Percentiles rank a stretch among this genome's conserved stretches.
Conservation (phyloP, 2,797 vertebrate species). For the Onychomys arenicola region DNA sequence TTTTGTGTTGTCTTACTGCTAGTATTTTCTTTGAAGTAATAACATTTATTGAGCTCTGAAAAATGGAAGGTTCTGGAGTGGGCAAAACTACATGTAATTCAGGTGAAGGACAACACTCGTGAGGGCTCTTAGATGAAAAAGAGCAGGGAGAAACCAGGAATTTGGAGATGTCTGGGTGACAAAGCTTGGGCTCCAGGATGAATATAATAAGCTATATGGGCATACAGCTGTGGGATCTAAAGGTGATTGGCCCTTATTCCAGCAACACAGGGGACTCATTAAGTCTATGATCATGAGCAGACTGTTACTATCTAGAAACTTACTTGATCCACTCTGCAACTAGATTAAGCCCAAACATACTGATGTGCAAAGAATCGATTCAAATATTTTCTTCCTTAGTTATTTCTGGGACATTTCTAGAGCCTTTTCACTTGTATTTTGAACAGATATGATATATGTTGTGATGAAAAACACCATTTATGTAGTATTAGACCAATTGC, state of each 20-base stretch:
- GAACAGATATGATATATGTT: background rate
- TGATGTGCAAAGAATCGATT: background rate
- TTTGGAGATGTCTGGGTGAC: background rate
- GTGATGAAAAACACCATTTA: background rate
- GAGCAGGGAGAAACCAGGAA: background rate
- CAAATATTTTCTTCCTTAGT: background rate
- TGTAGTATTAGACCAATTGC: too few relatives aligned
- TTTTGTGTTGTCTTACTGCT: background rate
- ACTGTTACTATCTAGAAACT: background rate
- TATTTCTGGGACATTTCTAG: background rate
- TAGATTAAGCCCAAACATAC: background rate
- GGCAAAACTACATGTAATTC: background rate
- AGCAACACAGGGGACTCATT: background rate
- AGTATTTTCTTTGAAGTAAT: background rate
- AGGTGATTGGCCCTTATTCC: background rate
- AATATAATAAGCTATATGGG: background rate
- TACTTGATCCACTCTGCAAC: background rate
- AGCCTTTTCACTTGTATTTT: background rate
- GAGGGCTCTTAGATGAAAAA: background rate
- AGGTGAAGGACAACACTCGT: background rate
- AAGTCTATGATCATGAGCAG: background rate
- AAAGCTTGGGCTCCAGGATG: too few relatives aligned
- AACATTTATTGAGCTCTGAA: background rate
- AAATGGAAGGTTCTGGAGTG: background rate
- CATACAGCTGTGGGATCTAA: rapidly evolving